Conservation (phyloP, 2,797 vertebrate genomes). For the Onychomys leucogaster region DNA sequence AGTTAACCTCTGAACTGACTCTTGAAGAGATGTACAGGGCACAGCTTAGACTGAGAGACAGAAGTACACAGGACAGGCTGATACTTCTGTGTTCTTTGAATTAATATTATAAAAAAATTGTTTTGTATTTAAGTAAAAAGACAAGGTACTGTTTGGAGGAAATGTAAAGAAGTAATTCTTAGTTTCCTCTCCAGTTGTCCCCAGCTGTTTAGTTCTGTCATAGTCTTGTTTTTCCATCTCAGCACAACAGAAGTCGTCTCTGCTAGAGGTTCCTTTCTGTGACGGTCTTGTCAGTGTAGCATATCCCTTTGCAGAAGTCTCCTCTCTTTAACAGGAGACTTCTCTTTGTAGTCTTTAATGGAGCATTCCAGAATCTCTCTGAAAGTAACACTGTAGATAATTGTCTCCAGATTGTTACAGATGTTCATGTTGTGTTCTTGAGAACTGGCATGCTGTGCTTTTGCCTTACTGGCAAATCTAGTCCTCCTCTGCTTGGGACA, state of each 20-base stretch:
- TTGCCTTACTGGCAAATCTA: neutral
- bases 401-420: neutral
- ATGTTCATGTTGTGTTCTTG: neutral
- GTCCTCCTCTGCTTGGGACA: neutral
- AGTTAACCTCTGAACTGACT: slow-evolving; percentile 33
- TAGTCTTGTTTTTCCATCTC: neutral
- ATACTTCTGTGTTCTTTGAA: slow-evolving; percentile 30
- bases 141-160: neutral
- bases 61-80: neutral
- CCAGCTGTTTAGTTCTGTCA: neutral
- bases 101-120: slow-evolving; percentile 6
- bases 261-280: neutral
- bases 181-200: neutral
- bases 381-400: neutral
- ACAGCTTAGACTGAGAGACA: slow-evolving; percentile 1
- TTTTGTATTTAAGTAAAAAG: slow-evolving; percentile 20
- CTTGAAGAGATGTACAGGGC: neutral
- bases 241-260: slow-evolving; percentile 1
- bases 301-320: neutral
- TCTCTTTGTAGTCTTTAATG: slow-evolving; percentile 38
- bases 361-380: slow-evolving; percentile 23
- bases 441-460: neutral
- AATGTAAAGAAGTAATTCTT: neutral
- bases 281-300: neutral
- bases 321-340: neutral